phyloP scores from a whole-genome alignment of 2,797 vertebrate genomes.

The Amphiprion clarkii region DNA sequence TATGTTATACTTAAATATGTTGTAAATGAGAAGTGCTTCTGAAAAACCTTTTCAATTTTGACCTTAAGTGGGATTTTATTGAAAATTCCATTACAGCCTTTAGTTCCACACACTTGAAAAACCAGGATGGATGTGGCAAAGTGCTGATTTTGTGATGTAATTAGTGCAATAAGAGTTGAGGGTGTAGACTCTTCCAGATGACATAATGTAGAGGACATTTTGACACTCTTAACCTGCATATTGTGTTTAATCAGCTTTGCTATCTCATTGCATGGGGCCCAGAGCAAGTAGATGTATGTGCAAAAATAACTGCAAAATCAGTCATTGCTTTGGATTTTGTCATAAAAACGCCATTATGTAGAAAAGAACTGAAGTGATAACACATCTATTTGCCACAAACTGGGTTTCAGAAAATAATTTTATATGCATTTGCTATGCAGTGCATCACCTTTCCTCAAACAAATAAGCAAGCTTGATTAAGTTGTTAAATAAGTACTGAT shows the following conservation, averaged over 20 bases:
- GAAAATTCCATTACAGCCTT: slow-evolving; percentile 5
- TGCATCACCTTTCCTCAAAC: no score
- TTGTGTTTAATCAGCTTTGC: background rate
- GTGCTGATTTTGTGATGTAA: background rate
- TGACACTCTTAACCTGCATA: background rate
- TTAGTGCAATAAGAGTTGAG: background rate
- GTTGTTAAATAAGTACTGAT: no score
- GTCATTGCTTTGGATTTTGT: background rate
- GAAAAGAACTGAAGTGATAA: background rate
- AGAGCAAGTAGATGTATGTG: background rate
- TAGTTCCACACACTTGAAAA: slow-evolving; percentile 15
- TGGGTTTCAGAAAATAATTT: no score
- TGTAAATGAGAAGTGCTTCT: slow-evolving; percentile 4
- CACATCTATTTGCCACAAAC: background rate
- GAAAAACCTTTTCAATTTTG: slow-evolving; percentile 1
- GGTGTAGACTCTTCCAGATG: background rate
- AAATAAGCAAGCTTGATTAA: no score
- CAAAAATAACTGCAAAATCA: background rate
- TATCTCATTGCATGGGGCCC: background rate
- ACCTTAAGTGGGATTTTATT: slow-evolving; percentile 8
- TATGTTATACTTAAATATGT: background rate
- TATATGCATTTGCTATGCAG: no score
- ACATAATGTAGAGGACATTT: background rate
- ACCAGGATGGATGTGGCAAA: background rate
- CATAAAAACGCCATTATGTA: background rate